These are phyloP conservation scores for Drosophila parvula DNA, from an alignment of 1,140 invertebrate genomes.

Conservation along the genomic window DNA sequence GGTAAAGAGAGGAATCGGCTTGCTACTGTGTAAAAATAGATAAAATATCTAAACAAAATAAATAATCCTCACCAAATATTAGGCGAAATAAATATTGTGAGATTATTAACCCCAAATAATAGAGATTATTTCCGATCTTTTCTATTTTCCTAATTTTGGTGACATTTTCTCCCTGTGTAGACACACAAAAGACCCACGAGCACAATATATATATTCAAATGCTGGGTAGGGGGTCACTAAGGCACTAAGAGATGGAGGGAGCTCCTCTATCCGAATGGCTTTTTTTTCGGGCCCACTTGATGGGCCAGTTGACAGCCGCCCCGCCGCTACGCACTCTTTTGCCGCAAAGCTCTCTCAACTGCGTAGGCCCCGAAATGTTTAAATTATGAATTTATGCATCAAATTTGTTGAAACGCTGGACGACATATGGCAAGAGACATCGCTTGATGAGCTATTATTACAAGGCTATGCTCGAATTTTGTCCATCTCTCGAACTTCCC, in stretches of 20 bases:
- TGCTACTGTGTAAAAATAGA: no score
- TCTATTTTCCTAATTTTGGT: no score
- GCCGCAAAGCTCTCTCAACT: conserved; percentile 15
- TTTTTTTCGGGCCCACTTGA: conserved; percentile 48
- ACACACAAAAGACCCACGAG: conserved; percentile 23
- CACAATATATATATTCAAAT: conserved; percentile 35
- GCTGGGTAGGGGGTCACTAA: conserved; percentile 59
- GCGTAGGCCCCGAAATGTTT: conserved; percentile 55
- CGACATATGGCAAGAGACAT: conserved; percentile 30
- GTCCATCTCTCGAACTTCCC: conserved; percentile 30
- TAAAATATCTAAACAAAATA: no score
- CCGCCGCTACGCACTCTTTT: not conserved
- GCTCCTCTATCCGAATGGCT: conserved; percentile 11
- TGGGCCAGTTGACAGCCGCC: conserved; percentile 41
- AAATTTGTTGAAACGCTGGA: conserved; percentile 43
- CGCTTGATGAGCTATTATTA: conserved; percentile 37
- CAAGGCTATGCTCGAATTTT: conserved; percentile 43
- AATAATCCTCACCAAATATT: no score
- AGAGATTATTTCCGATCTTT: no score
- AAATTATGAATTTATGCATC: conserved; percentile 65
- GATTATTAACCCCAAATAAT: no score
- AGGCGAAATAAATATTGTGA: no score
- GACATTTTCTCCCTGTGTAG: conserved; percentile 18
- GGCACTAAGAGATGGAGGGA: conserved; percentile 23
- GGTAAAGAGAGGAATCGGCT: no score